phyloP scores from a whole-genome alignment of 2,888 invertebrate genomes.

The Dryocosmus kuriphilus region DNA sequence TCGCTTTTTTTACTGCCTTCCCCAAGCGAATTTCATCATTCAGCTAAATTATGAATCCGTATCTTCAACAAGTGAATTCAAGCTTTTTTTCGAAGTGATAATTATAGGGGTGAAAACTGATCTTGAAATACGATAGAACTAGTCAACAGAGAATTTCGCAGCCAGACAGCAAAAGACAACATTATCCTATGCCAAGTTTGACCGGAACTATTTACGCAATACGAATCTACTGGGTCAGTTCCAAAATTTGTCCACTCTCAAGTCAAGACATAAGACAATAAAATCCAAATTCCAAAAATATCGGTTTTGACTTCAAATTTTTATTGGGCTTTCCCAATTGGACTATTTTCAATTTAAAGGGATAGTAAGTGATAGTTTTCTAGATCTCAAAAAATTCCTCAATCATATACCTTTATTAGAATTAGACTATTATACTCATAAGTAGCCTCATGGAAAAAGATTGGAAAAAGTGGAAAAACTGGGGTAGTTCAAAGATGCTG shows the following conservation, averaged over 20 bases:
- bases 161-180: slow-evolving; percentile 10
- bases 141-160: background rate
- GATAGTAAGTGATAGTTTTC: too few relatives aligned
- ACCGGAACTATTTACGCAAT: slow-evolving; percentile 38
- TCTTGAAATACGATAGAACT: slow-evolving; percentile 1
- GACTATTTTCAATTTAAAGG: background rate
- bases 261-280: background rate
- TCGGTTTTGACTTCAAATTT: background rate
- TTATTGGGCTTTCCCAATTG: background rate
- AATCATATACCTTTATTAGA: too few relatives aligned
- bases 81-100: background rate
- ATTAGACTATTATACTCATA: too few relatives aligned
- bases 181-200: slow-evolving; percentile 25
- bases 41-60: background rate
- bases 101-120: background rate
- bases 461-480: too few relatives aligned
- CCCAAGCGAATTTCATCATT: background rate
- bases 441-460: too few relatives aligned
- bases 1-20: background rate
- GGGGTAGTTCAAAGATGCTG: too few relatives aligned
- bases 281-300: background rate
- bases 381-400: too few relatives aligned
- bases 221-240: slow-evolving; percentile 16
- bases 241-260: background rate
- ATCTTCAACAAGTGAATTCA: background rate